A percentile compares a stretch with the other conserved stretches of the same genome.
Conservation (phyloP, 2,113 vertebrate genomes). For the Laticauda laticaudata region DNA sequence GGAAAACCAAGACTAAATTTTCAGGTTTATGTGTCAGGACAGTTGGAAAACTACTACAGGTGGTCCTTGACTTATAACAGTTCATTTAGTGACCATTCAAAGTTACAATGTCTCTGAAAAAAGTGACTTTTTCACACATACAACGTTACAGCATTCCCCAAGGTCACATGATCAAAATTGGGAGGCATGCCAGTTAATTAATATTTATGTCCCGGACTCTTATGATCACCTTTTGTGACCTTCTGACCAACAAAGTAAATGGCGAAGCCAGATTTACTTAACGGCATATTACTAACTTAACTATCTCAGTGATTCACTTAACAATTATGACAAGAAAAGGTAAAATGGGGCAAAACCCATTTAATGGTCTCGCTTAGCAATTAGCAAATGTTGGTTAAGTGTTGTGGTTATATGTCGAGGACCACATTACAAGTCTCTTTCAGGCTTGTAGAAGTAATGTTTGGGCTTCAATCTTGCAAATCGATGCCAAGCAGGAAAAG, state of each 20-base stretch:
- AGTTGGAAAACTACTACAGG: background rate
- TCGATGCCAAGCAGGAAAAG: background rate
- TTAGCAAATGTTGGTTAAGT: too few species aligned
- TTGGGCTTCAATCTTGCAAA: background rate
- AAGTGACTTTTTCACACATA: too few species aligned
- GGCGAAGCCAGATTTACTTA: background rate
- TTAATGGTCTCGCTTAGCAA: background rate
- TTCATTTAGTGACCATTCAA: too few species aligned
- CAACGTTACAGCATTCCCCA: too few species aligned
- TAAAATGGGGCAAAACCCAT: background rate
- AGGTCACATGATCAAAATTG: too few species aligned
- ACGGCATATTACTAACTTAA: background rate
- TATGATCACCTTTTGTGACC: background rate
- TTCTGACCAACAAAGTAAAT: background rate
- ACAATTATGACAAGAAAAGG: background rate
- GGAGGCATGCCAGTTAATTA: too few species aligned
- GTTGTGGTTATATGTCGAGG: too few species aligned
- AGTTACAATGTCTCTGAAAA: too few species aligned
- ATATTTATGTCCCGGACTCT: background rate
- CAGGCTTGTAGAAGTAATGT: background rate
- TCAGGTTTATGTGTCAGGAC: background rate
- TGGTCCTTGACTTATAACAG: background rate
- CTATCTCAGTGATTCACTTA: background rate
- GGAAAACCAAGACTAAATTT: background rate
- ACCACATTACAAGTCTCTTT: background rate